phyloP scores from a whole-genome alignment of 2,888 invertebrate species.

The Rotaria sp. region DNA sequence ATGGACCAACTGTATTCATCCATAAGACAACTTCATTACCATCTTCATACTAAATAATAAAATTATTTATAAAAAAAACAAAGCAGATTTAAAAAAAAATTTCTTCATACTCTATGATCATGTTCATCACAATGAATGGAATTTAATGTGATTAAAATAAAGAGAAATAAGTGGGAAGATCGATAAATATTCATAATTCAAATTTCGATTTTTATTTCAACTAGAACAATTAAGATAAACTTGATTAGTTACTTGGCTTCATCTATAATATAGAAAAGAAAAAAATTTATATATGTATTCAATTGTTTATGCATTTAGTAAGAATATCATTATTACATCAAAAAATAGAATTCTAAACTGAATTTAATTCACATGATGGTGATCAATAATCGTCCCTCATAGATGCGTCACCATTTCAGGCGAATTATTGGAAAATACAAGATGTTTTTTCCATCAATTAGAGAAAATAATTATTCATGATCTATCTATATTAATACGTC shows the following conservation, averaged over 20 bases:
- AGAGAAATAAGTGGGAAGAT: background rate
- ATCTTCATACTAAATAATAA: constrained; percentile 64
- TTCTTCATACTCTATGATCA: constrained; percentile 29
- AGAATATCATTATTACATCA: no score
- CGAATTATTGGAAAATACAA: no score
- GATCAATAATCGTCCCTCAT: no score
- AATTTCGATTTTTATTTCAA: background rate
- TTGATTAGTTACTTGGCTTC: background rate
- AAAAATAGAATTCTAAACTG: no score
- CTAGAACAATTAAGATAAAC: background rate
- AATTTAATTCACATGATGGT: no score
- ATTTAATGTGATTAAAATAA: background rate
- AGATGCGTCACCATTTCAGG: no score
- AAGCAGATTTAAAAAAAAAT: background rate
- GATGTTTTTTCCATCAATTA: no score
- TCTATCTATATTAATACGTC: no score
- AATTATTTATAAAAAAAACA: background rate
- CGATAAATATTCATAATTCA: background rate
- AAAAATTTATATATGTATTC: background rate
- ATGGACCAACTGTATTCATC: constrained; percentile 99
- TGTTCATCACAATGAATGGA: constrained; percentile 32
- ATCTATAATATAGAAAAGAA: background rate
- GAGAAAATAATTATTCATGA: no score
- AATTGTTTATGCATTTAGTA: background rate
- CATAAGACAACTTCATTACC: constrained; percentile 93